Percentiles rank a stretch among this genome's conserved stretches.
These are phyloP conservation scores for Ochropleura leucogaster DNA, from an alignment of 2,888 invertebrate genomes.

Conservation along the genomic window DNA sequence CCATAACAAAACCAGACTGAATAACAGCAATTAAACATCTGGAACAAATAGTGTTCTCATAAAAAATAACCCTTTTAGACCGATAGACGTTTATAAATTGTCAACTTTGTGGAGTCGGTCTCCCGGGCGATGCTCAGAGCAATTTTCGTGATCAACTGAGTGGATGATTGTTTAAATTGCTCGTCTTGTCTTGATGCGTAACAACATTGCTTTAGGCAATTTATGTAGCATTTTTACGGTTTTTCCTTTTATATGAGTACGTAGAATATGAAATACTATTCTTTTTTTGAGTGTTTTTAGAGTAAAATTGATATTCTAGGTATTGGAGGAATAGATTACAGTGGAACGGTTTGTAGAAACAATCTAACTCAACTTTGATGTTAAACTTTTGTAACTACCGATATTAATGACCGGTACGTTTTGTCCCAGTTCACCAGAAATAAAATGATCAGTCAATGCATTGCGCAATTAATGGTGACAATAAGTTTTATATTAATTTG, in stretches of 20 bases:
- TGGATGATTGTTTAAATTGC: constrained; percentile 77
- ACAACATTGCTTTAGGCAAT: constrained; percentile 63
- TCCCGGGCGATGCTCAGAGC: constrained; percentile 65
- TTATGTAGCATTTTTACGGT: constrained; percentile 53
- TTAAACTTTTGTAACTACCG: constrained; percentile 18
- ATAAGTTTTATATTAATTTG: not conserved
- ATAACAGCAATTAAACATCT: constrained; percentile 21
- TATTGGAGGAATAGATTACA: constrained; percentile 19
- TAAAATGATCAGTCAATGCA: constrained; percentile 7
- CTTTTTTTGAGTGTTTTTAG: constrained; percentile 19
- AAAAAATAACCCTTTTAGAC: constrained; percentile 59
- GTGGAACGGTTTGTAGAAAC: constrained; percentile 13
- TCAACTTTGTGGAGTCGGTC: constrained; percentile 49
- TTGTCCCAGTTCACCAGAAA: constrained; percentile 18
- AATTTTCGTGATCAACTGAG: constrained; percentile 79
- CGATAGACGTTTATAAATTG: constrained; percentile 56
- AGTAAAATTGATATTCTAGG: constrained; percentile 21
- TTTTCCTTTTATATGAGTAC: constrained; percentile 41
- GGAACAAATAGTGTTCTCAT: constrained; percentile 28
- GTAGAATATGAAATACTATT: constrained; percentile 33
- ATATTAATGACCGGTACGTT: constrained; percentile 21
- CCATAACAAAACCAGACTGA: constrained; percentile 9
- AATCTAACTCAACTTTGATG: constrained; percentile 13
- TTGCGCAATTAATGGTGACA: not conserved
- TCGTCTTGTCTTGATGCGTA: constrained; percentile 66